These are phyloP conservation scores for Okapia johnstoni DNA, from an alignment of 2,113 vertebrate species.

Conservation along the genomic window DNA sequence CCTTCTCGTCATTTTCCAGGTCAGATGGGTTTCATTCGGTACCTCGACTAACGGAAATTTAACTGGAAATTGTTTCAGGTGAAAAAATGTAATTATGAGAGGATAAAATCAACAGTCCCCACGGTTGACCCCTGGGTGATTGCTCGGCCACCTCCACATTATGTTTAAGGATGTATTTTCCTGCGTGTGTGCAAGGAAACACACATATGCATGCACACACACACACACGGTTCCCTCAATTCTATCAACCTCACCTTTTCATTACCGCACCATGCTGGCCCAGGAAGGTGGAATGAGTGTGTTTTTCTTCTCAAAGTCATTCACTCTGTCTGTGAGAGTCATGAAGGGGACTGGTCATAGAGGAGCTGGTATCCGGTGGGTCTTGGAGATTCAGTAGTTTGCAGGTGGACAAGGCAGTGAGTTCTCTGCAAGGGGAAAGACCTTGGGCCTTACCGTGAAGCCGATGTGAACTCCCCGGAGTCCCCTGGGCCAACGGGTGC, in stretches of 20 bases:
- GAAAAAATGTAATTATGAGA: background rate
- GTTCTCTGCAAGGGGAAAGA: background rate
- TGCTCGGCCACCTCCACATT: background rate
- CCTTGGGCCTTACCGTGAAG: rapidly evolving
- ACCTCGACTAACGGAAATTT: background rate
- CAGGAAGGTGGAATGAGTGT: background rate
- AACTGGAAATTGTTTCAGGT: background rate
- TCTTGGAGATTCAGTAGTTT: background rate
- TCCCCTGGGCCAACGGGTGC: rapidly evolving
- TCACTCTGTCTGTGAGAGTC: background rate
- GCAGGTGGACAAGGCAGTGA: background rate
- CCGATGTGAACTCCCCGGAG: rapidly evolving
- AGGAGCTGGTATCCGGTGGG: rapidly evolving
- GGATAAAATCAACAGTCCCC: background rate
- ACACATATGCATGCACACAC: background rate
- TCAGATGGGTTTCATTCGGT: background rate
- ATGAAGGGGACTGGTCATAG: background rate
- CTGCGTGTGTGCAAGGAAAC: rapidly evolving
- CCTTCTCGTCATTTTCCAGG: background rate
- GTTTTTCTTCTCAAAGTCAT: background rate
- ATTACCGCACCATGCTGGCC: rapidly evolving
- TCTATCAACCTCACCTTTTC: background rate
- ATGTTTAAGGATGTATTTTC: background rate
- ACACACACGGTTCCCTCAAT: background rate
- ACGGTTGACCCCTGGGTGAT: rapidly evolving